Evolutionary conservation across 2,113 vertebrate genomes (phyloP).

Genomic region (Pygoscelis adeliae): DNA sequence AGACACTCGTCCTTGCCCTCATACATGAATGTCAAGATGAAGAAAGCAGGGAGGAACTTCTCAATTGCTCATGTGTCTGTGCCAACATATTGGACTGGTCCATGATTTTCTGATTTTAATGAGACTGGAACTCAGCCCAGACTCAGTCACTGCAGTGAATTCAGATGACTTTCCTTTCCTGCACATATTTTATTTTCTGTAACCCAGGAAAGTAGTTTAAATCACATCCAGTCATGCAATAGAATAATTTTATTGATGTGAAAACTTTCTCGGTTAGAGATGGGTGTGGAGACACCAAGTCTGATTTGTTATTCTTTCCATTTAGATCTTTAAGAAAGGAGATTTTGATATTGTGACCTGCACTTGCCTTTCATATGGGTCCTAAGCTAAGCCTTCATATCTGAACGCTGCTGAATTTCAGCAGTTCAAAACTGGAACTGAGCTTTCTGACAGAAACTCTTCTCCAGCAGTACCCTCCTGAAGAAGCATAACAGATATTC

Average conservation of each 20-base stretch:
- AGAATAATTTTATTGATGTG: background rate
- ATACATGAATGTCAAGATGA: conserved; percentile 3
- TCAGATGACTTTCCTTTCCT: conserved; percentile 45
- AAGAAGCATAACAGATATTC: background rate
- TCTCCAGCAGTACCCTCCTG: background rate
- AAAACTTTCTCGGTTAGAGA: background rate
- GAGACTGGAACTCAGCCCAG: conserved; percentile 46
- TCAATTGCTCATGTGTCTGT: background rate
- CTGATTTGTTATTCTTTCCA: background rate
- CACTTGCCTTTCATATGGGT: background rate
- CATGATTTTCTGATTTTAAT: conserved; percentile 49
- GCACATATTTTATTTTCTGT: conserved; percentile 20
- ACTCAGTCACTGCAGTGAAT: conserved; percentile 27
- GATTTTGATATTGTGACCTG: background rate
- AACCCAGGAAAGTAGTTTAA: background rate
- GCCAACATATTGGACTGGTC: conserved; percentile 37
- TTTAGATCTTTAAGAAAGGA: background rate
- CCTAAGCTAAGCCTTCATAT: background rate
- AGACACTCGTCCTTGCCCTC: background rate
- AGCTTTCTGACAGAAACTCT: background rate
- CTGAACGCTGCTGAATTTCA: background rate
- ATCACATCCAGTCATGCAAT: background rate
- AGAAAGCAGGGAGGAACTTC: background rate
- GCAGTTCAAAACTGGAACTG: background rate
- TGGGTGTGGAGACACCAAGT: background rate